These are phyloP conservation scores for Lepilemur septentrionalis DNA, from an alignment of 2,797 vertebrate genomes.

Conservation along the genomic window DNA sequence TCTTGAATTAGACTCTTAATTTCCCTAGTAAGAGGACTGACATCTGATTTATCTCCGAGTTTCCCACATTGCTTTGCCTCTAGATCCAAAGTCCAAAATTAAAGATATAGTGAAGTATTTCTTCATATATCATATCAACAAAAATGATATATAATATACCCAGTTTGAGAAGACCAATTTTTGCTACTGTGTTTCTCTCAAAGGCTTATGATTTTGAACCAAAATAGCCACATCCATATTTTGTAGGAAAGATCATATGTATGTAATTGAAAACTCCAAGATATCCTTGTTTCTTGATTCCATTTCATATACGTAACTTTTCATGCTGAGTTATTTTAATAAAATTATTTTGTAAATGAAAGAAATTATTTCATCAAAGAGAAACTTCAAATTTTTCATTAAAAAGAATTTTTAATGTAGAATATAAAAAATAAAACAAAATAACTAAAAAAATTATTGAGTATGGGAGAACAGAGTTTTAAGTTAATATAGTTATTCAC, in stretches of 20 bases:
- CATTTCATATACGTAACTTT: not conserved
- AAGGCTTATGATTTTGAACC: not conserved
- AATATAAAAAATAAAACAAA: not conserved
- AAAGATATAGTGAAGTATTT: not conserved
- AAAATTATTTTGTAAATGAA: constrained; percentile 10
- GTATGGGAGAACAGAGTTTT: not conserved
- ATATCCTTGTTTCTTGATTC: not conserved
- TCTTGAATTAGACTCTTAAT: not conserved
- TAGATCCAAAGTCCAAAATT: not conserved
- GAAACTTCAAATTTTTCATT: not conserved
- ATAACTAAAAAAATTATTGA: not conserved
- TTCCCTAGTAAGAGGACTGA: not conserved
- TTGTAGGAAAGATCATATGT: not conserved
- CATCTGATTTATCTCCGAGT: not conserved
- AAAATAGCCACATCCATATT: constrained; percentile 7
- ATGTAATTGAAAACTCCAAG: not conserved
- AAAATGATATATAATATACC: not conserved
- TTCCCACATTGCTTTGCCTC: not conserved
- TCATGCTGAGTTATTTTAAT: not conserved
- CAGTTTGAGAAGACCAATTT: not conserved
- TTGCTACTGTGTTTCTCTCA: not conserved
- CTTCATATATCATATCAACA: not conserved
- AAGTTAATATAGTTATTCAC: not conserved
- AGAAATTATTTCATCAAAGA: not conserved
- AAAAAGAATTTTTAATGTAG: not conserved